Conservation (phyloP, 2,888 invertebrate genomes). For the Apantesis nais region DNA sequence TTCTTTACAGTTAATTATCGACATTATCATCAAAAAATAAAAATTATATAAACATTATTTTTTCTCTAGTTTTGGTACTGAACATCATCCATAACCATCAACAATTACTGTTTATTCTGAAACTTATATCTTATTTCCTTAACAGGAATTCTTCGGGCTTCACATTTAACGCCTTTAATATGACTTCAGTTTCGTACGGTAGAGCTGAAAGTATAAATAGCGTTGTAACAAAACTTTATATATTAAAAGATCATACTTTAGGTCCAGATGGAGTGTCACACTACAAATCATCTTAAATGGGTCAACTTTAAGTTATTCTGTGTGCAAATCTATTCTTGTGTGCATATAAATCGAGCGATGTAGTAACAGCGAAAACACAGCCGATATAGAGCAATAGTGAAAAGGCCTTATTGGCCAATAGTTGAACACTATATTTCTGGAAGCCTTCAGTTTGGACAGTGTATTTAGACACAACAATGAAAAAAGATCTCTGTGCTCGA, state of each 20-base stretch:
- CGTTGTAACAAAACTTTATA: background rate
- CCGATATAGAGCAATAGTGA: background rate
- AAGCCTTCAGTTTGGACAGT: no score
- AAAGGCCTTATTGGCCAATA: background rate
- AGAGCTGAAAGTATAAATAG: conserved; percentile 19
- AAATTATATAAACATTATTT: no score
- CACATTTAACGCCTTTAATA: conserved; percentile 32
- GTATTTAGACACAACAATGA: no score
- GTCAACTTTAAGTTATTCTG: background rate
- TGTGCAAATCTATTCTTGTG: background rate
- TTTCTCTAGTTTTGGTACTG: background rate
- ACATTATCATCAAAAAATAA: background rate
- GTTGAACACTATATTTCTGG: background rate
- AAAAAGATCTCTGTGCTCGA: no score
- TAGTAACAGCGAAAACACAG: no score
- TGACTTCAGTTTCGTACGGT: conserved; percentile 26
- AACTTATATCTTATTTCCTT: conserved; percentile 7
- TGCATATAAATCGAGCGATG: no score
- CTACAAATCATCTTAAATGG: background rate
- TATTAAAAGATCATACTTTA: background rate
- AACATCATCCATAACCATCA: background rate
- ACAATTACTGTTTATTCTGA: background rate
- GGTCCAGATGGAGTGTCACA: background rate
- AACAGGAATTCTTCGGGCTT: conserved; percentile 25
- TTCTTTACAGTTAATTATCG: no score